Percentiles rank a stretch among this genome's conserved stretches.
These are phyloP conservation scores for Camptogramma bilineatum DNA, from an alignment of 2,888 invertebrate species.

Conservation along the genomic window DNA sequence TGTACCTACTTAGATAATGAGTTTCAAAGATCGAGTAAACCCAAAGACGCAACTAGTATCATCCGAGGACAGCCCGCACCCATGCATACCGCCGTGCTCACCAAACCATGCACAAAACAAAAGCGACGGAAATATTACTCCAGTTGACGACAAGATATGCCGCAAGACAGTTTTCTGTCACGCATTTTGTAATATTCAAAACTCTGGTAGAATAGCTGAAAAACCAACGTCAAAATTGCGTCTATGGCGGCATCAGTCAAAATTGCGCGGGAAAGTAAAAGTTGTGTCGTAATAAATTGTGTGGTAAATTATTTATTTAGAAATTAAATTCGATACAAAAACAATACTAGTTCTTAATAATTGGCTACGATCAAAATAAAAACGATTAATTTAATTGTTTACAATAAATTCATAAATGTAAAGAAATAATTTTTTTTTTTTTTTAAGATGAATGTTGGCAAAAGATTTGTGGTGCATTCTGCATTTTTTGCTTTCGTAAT, in stretches of 20 bases:
- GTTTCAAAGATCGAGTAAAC: conserved; percentile 12
- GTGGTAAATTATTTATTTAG: neutral
- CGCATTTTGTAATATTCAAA: conserved; percentile 16
- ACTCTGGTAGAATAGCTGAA: conserved; percentile 29
- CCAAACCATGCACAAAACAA: conserved; percentile 80
- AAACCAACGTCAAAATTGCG: conserved; percentile 17
- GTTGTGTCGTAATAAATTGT: conserved; percentile 11
- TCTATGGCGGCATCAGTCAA: conserved; percentile 11
- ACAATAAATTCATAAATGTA: conserved; percentile 18
- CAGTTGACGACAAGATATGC: conserved; percentile 80
- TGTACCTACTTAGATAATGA: neutral
- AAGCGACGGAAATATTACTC: conserved; percentile 77
- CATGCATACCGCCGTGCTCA: conserved; percentile 67
- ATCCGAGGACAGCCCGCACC: conserved; percentile 52
- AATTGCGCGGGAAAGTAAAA: conserved; percentile 24
- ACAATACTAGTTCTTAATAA: neutral
- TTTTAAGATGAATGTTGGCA: conserved; percentile 57
- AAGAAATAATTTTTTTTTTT: conserved; percentile 19
- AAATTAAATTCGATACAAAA: neutral
- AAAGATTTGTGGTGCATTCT: conserved; percentile 50
- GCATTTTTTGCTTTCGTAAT: conserved; percentile 75
- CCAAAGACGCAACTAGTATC: conserved; percentile 1
- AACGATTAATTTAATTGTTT: neutral
- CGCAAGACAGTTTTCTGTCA: conserved; percentile 69
- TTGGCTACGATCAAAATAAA: too few relatives aligned